Percentiles rank a stretch among this genome's conserved stretches.
Evolutionary conservation across 2,797 vertebrate species (phyloP).

Genomic region (Phoebastria nigripes): DNA sequence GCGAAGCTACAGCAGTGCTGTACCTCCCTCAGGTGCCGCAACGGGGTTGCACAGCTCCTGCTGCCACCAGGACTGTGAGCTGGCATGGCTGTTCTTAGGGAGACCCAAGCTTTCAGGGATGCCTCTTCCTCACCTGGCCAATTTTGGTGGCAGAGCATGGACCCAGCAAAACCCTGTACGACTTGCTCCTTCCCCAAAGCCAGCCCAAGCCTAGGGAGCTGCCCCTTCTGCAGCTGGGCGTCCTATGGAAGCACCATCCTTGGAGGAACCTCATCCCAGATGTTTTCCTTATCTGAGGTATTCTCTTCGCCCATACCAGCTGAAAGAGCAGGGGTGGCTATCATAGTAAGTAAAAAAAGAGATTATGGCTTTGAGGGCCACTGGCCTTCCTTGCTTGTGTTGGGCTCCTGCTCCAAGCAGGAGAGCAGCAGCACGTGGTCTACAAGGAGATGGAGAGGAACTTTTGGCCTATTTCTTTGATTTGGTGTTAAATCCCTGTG

Average conservation of each 20-base stretch:
- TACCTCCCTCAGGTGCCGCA: neutral
- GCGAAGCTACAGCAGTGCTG: fast-evolving
- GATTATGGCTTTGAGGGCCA: neutral
- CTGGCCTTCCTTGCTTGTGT: neutral
- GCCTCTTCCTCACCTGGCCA: neutral
- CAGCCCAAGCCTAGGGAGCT: neutral
- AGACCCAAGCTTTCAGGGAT: neutral
- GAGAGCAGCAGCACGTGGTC: neutral
- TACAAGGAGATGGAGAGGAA: neutral
- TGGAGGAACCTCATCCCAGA: neutral
- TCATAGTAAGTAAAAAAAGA: neutral
- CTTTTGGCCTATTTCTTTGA: neutral
- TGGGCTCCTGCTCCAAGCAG: neutral
- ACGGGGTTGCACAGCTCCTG: neutral
- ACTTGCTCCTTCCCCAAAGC: neutral
- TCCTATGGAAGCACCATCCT: neutral
- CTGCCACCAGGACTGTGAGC: neutral
- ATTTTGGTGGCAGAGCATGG: neutral
- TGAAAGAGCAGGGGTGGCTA: neutral
- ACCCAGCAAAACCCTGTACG: neutral
- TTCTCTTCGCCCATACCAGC: neutral
- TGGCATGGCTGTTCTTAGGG: too few species aligned
- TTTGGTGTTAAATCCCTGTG: neutral
- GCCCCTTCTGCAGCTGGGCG: neutral
- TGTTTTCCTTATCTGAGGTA: neutral